Conservation (phyloP, 2,888 invertebrate species). For the Glyphotaelius pellucidus region DNA sequence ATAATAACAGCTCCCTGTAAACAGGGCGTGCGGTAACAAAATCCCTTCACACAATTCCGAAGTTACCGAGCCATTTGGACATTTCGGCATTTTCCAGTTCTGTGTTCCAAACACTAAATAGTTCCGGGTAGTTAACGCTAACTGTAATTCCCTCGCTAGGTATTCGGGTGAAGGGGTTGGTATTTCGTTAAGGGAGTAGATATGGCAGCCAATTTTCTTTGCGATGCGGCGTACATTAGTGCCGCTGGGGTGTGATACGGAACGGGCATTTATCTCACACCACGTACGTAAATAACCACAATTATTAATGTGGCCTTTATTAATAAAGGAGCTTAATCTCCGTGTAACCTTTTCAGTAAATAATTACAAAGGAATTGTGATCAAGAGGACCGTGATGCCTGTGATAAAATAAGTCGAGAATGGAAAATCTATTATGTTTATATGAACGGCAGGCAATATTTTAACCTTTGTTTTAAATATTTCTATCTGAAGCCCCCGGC, state of each 20-base stretch:
- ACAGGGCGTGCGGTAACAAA: neutral
- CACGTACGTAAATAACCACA: neutral
- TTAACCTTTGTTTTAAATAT: too few species aligned
- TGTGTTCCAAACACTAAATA: neutral
- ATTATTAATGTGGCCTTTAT: neutral
- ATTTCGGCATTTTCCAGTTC: slow-evolving; percentile 2
- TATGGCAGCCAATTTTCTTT: slow-evolving; percentile 24
- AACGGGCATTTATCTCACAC: neutral
- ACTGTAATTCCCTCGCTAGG: neutral
- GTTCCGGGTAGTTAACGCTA: neutral
- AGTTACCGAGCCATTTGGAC: neutral
- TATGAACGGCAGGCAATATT: neutral
- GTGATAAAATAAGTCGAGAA: neutral
- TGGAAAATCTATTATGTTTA: neutral
- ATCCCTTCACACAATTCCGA: neutral
- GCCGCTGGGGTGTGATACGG: slow-evolving; percentile 2
- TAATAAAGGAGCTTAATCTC: neutral
- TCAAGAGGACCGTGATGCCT: neutral
- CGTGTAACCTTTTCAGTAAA: neutral
- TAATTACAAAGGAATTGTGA: neutral
- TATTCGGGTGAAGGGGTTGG: slow-evolving; percentile 10
- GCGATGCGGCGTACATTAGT: slow-evolving; percentile 6
- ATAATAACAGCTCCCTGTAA: neutral
- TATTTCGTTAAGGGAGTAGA: neutral
- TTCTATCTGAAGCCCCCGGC: too few species aligned